Evolutionary conservation across 2,797 vertebrate genomes (phyloP).

Genomic region (Notoglanidium macrostoma): DNA sequence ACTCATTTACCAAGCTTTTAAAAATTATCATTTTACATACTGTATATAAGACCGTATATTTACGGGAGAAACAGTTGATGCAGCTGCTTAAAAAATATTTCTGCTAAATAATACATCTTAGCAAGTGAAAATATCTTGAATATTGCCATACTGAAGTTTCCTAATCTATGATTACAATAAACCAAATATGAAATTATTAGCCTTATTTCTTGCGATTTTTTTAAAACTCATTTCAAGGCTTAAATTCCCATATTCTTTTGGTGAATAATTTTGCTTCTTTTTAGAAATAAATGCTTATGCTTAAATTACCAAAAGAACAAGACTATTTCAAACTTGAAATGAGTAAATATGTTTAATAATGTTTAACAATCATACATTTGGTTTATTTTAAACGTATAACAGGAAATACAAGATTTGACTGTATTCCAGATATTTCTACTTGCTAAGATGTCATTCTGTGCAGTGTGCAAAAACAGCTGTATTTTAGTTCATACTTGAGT

Average conservation of each 20-base stretch:
- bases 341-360: not conserved
- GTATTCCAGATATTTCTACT: not conserved
- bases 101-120: not conserved
- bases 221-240: not conserved
- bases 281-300: not conserved
- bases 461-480: not conserved
- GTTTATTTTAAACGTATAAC: not conserved
- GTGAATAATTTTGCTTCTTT: not conserved
- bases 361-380: not conserved
- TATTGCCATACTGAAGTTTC: not conserved
- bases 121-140: not conserved
- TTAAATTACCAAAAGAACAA: not conserved
- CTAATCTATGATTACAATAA: not conserved
- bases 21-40: not conserved
- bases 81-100: no score
- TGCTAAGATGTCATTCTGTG: not conserved
- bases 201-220: not conserved
- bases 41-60: not conserved
- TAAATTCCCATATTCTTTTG: not conserved
- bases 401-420: not conserved
- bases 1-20: not conserved
- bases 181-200: not conserved
- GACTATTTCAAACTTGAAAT: not conserved
- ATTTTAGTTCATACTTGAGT: not conserved
- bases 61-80: no score